Base-by-base conservation (phyloP, 1,140 invertebrate species). In the Drosophila subobscura region DNA sequence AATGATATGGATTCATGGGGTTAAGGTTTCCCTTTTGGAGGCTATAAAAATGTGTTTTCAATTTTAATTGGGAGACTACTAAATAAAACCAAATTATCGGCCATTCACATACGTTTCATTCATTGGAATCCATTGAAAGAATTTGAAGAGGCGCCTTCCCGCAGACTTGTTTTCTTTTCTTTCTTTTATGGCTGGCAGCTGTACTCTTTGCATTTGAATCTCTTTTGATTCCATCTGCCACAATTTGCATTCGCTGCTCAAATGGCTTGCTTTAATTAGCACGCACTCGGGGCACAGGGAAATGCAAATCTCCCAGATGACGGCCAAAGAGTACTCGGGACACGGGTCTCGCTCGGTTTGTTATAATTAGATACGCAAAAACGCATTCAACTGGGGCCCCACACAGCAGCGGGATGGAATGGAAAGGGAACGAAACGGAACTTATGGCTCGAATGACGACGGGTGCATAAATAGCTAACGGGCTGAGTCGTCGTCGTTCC, bases 351-450 rank as follows among this genome's bases (percentile, higher is more conserved):
- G 60, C 45, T 65, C 65, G 65, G 61, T 14, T 67, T 55, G 40
- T 72, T 81, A 67, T 72, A 63, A 81, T 81, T 80, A 80, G 72
- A 77, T 81, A 80, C 58, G 77, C 77, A 79, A 79, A 77, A 73
- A 75, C 27, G 56, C 77, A 65, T 57, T 52, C 42, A 51, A 56
- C 47, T 66, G 23, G n/a, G 46, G 16, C 49, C 16, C 16, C 25
- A 33, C 33, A 37, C 4, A 7, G 16, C 41, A 37, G 47, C 20
- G 37, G 12, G 1, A 42, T 29, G 7, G 16, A 1, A 20, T 20
- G 10, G 47, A 20, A 25, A 22, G n/a, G 41, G 29, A 7, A 45
- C n/a, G 63, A 33, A 37, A 22, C 45, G 57, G 3, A 12, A 12
- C 10, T 12, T 37, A 37, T 12, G 33, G 33, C 22, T 46, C 29